phyloP scores from a whole-genome alignment of 1,140 invertebrate genomes.

The Rhopalosiphum padi region DNA sequence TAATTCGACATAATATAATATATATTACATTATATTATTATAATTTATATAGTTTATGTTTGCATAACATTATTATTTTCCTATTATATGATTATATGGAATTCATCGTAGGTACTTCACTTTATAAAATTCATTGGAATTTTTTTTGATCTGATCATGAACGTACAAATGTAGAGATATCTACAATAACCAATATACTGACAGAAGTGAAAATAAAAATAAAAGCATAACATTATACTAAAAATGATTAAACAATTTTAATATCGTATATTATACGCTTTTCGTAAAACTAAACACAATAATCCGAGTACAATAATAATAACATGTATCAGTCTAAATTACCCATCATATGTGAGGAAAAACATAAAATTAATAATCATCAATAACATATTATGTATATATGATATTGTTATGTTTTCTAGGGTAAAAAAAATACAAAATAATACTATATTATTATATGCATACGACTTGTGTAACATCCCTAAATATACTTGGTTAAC shows the following conservation, averaged over 20 bases:
- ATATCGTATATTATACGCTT: background rate
- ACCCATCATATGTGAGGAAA: background rate
- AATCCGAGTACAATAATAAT: conserved; percentile 19
- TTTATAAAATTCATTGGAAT: background rate
- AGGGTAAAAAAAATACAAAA: background rate
- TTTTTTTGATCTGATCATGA: background rate
- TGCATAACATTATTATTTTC: background rate
- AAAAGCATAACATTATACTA: background rate
- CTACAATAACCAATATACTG: background rate
- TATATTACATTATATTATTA: no score
- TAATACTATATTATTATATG: background rate
- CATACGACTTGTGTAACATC: background rate
- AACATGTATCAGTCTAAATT: conserved; percentile 33
- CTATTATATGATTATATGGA: background rate
- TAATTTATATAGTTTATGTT: background rate
- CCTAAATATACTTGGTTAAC: background rate
- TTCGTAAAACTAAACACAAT: conserved; percentile 19
- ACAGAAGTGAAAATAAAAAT: background rate
- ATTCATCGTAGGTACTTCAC: background rate
- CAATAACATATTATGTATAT: background rate
- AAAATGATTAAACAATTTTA: conserved; percentile 28
- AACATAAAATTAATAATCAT: conserved; percentile 19
- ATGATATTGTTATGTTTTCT: conserved; percentile 1
- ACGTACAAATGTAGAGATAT: background rate
- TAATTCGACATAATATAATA: background rate